Conservation (phyloP, 2,888 invertebrate genomes). For the Labia minor region DNA sequence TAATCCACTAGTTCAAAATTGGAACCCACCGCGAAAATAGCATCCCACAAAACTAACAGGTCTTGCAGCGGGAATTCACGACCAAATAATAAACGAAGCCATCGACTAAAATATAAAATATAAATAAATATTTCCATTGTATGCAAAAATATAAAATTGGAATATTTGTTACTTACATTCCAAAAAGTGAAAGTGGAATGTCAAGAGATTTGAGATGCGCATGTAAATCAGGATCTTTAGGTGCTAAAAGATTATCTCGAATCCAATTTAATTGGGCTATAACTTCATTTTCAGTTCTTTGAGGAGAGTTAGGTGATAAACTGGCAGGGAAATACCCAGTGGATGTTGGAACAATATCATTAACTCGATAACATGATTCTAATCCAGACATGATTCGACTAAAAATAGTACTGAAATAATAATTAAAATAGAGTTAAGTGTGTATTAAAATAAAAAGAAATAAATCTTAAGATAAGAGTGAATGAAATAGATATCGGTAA, state of each 20-base stretch:
- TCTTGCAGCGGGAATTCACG: slow-evolving; percentile 71
- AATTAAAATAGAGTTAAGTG: too few relatives aligned
- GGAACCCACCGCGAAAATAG: slow-evolving; percentile 61
- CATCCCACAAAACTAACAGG: slow-evolving; percentile 69
- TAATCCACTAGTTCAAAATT: slow-evolving; percentile 49
- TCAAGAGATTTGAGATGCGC: slow-evolving; percentile 57
- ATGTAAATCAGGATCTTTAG: slow-evolving; percentile 49
- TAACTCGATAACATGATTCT: slow-evolving; percentile 52
- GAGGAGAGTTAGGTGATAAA: slow-evolving; percentile 14
- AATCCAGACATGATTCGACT: slow-evolving; percentile 51
- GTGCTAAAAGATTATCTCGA: slow-evolving; percentile 52
- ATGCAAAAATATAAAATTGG: slow-evolving; percentile 78
- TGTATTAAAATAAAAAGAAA: too few relatives aligned
- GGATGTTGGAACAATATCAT: slow-evolving; percentile 42
- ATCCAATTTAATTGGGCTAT: slow-evolving; percentile 49
- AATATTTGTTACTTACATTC: slow-evolving; percentile 78
- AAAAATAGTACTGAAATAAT: slow-evolving; percentile 46
- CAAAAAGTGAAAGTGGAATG: slow-evolving; percentile 74
- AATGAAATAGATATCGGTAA: too few relatives aligned
- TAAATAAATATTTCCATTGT: slow-evolving; percentile 41
- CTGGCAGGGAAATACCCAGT: slow-evolving; percentile 40
- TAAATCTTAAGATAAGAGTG: too few relatives aligned
- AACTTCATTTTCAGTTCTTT: slow-evolving; percentile 43
- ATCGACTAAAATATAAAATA: slow-evolving; percentile 48
- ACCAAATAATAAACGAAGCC: slow-evolving; percentile 72